Evolutionary conservation across 2,113 vertebrate species (phyloP).

Genomic region (Grammomys surdaster): DNA sequence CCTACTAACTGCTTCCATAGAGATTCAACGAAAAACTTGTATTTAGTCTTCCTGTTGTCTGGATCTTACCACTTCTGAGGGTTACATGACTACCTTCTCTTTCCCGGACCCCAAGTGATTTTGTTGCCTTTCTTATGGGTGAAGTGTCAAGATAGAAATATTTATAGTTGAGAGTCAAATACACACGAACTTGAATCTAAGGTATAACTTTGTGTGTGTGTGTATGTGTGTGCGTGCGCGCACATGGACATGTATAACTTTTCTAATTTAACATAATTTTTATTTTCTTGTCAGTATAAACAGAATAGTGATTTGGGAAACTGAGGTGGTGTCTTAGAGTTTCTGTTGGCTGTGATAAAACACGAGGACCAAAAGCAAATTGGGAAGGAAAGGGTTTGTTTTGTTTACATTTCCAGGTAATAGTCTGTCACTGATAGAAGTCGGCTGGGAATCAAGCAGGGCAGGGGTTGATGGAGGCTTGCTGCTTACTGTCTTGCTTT

Average conservation of each 20-base stretch:
- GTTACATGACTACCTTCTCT: background rate
- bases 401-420: background rate
- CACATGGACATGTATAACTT: background rate
- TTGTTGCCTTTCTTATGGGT: slow-evolving; percentile 17
- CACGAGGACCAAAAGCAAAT: background rate
- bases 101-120: background rate
- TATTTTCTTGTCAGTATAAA: background rate
- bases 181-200: background rate
- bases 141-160: background rate
- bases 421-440: background rate
- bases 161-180: background rate
- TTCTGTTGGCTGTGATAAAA: background rate
- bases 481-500: background rate
- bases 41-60: background rate
- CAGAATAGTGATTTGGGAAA: slow-evolving; percentile 10
- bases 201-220: background rate
- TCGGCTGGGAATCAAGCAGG: background rate
- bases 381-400: background rate
- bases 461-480: too few species aligned
- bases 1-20: background rate
- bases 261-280: background rate
- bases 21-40: background rate
- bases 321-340: background rate
- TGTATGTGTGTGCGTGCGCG: too few species aligned
- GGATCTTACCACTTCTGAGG: background rate